phyloP scores from a whole-genome alignment of 2,888 invertebrate genomes.

The Phyllotreta striolata region DNA sequence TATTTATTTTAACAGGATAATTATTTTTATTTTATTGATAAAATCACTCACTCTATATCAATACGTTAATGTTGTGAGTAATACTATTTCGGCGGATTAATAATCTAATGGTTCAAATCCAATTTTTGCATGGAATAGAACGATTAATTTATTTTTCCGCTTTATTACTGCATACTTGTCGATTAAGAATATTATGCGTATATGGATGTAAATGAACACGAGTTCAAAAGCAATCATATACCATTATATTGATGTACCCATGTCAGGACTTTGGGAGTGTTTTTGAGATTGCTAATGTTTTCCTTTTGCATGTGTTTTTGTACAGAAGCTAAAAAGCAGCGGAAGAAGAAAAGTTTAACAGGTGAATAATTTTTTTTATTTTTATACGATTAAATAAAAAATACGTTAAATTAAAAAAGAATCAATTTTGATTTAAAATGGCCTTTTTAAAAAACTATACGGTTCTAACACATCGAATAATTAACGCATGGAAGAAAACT shows the following conservation, averaged over 20 bases:
- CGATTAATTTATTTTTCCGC: no score
- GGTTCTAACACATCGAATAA: slow-evolving; percentile 17
- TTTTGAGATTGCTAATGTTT: slow-evolving; percentile 64
- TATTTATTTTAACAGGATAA: no score
- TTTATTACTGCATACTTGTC: no score
- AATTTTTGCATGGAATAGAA: no score
- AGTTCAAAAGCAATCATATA: slow-evolving; percentile 36
- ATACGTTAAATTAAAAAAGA: slow-evolving; percentile 36
- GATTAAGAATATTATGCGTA: no score
- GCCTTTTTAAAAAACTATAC: slow-evolving; percentile 27
- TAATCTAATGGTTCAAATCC: no score
- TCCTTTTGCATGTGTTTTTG: slow-evolving; percentile 66
- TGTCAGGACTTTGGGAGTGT: slow-evolving; percentile 62
- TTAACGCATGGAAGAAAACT: slow-evolving; percentile 26
- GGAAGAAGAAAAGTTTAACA: slow-evolving; percentile 90
- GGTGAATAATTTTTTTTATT: slow-evolving; percentile 75
- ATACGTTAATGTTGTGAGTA: no score
- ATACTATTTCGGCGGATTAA: no score
- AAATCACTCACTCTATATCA: no score
- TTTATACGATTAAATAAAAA: slow-evolving; percentile 48
- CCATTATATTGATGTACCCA: slow-evolving; percentile 57
- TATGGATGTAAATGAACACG: slow-evolving; percentile 22
- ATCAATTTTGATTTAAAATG: slow-evolving; percentile 32
- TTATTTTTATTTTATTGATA: no score
- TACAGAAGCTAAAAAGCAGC: slow-evolving; percentile 95